Conservation (phyloP, 2,888 invertebrate species). For the Ochropacha duplaris region DNA sequence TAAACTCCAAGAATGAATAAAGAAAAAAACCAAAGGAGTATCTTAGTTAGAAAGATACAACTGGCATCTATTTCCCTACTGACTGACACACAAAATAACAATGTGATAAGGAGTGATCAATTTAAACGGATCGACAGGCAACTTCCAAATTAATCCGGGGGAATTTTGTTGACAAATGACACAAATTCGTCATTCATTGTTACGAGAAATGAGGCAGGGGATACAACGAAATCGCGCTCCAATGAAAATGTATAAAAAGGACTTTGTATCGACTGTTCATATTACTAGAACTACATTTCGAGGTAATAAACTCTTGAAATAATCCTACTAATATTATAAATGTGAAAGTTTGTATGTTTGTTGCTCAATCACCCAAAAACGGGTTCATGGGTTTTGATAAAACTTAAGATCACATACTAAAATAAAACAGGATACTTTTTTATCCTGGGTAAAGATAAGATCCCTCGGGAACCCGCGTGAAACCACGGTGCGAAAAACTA, state of each 20-base stretch:
- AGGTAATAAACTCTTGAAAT: not conserved
- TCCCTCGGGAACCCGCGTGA: too few species aligned
- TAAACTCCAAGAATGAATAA: not conserved
- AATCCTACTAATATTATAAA: too few species aligned
- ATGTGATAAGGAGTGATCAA: conserved; percentile 22
- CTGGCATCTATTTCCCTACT: not conserved
- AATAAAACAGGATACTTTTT: too few species aligned
- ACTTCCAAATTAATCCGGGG: conserved; percentile 18
- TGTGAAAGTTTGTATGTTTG: too few species aligned
- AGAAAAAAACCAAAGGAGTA: not conserved
- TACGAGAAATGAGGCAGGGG: not conserved
- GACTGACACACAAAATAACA: not conserved
- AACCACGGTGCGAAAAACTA: too few species aligned
- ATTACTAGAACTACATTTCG: not conserved
- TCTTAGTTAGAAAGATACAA: not conserved
- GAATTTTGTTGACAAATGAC: conserved; percentile 27
- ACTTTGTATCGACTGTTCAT: not conserved
- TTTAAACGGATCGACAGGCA: conserved; percentile 25
- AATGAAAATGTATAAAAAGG: not conserved
- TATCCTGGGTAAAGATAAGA: too few species aligned
- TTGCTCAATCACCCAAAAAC: too few species aligned
- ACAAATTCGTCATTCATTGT: conserved; percentile 33
- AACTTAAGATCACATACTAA: too few species aligned
- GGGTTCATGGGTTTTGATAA: too few species aligned
- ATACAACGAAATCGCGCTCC: not conserved